Percentiles rank a stretch among this genome's conserved stretches.
phyloP scores from a whole-genome alignment of 2,888 invertebrate species.

The Aleiodes leptofemur region DNA sequence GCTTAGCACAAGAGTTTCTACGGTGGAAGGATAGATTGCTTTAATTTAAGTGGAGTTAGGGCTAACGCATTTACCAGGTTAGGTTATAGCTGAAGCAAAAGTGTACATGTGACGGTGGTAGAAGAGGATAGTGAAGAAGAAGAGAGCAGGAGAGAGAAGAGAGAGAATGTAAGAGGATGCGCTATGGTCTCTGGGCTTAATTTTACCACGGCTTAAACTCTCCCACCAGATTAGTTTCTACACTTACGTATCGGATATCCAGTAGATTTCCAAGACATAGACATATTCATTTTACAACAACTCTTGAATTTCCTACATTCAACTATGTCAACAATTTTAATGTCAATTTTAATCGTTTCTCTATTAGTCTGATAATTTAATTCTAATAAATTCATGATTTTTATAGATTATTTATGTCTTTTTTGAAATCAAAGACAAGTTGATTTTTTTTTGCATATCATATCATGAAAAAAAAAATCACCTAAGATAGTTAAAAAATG shows the following conservation, averaged over 20 bases:
- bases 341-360: not conserved
- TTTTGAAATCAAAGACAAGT: too few species aligned
- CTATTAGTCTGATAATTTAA: not conserved
- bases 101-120: conserved; percentile 25
- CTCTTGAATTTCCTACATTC: not conserved
- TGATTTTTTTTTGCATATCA: too few species aligned
- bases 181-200: conserved; percentile 62
- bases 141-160: not conserved
- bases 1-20: conserved; percentile 68
- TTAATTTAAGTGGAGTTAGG: conserved; percentile 72
- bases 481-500: too few species aligned
- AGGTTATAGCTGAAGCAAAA: conserved; percentile 25
- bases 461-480: too few species aligned
- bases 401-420: too few species aligned
- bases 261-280: conserved; percentile 28
- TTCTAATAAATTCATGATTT: too few species aligned
- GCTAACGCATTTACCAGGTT: conserved; percentile 52
- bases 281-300: conserved; percentile 25
- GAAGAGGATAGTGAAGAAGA: too few species aligned
- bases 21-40: conserved; percentile 68
- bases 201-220: conserved; percentile 62
- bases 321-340: not conserved
- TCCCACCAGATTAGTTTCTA: conserved; percentile 60
- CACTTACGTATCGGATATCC: conserved; percentile 48
- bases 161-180: not conserved